Percentiles rank a stretch among this genome's conserved stretches.
These are phyloP conservation scores for Parascotia fuliginaria DNA, from an alignment of 2,888 invertebrate species.

Conservation along the genomic window DNA sequence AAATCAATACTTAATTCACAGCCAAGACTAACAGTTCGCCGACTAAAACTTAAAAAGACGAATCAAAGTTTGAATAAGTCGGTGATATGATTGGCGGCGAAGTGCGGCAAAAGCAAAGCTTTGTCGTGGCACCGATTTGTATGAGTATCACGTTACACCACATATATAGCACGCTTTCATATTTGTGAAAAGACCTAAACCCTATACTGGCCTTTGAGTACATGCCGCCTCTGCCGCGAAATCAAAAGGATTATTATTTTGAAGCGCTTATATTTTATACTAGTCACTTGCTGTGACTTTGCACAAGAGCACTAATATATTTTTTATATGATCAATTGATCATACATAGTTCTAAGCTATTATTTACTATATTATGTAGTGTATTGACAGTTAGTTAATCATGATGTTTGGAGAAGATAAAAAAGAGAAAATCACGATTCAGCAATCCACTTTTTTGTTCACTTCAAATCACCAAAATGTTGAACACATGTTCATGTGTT, in stretches of 20 bases:
- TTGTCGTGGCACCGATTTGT: slow-evolving; percentile 57
- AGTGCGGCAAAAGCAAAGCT: slow-evolving; percentile 62
- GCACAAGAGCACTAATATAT: too few relatives aligned
- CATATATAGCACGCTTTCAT: slow-evolving; percentile 56
- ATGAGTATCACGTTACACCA: slow-evolving; percentile 65
- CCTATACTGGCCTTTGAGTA: slow-evolving; percentile 47
- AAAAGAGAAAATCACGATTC: too few relatives aligned
- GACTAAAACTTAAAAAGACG: slow-evolving; percentile 24
- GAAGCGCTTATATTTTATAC: neutral
- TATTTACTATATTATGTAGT: too few relatives aligned
- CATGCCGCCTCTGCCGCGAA: slow-evolving; percentile 32
- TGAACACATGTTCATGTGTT: too few relatives aligned
- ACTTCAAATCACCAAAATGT: too few relatives aligned
- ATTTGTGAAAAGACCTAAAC: slow-evolving; percentile 43
- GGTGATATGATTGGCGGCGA: slow-evolving; percentile 68
- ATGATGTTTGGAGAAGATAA: too few relatives aligned
- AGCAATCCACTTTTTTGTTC: too few relatives aligned
- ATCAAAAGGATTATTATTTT: slow-evolving; percentile 11
- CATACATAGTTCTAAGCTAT: too few relatives aligned
- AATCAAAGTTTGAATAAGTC: slow-evolving; percentile 28
- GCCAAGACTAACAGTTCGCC: neutral
- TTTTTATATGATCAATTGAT: too few relatives aligned
- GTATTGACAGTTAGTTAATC: too few relatives aligned
- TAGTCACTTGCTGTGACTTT: too few relatives aligned
- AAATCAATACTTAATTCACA: slow-evolving; percentile 7